Evolutionary conservation across 1,140 invertebrate species (phyloP), one percentile per base, ranked within the genome.

Genomic region (Diorhabda sublineata): DNA sequence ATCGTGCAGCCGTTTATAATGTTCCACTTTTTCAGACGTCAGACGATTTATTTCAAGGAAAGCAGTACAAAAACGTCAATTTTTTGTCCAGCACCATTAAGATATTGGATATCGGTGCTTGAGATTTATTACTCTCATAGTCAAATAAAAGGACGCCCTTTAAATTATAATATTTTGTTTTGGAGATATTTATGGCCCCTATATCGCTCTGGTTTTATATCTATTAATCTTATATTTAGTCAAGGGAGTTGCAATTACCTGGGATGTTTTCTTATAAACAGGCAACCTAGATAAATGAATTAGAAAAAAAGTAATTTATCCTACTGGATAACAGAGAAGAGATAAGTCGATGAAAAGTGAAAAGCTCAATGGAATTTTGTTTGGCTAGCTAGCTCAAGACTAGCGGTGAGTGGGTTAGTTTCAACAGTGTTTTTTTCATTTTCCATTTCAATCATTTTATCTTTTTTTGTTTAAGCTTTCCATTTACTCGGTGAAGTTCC

Each of bases 91-190:
- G n/a, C 47, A 8, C 47, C 47, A 52, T 52, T 52, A 52, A 52
- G 47, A 52, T 52, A 52, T 52, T 52, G 47, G 47, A 52, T 52
- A 52, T 52, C n/a, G 47, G 47, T n/a, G 6, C 4, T n/a, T 52
- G 6, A 52, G 47, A 52, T 52, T 52, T 52, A 52, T 52, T 52
- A n/a, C 47, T 52, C 47, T 52, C n/a, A 52, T 52, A 52, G 47
- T 52, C 47, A 52, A 52, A 52, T 52, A 52, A 4, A 52, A 52
- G 47, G n/a, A 52, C 47, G 47, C 47, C 47, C 47, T 6, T 52
- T 52, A 52, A 52, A 52, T 52, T 52, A 52, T 52, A 52, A 52
- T 52, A 52, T 52, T 52, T 52, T 52, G 47, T 52, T 52, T 52
- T 52, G 47, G 47, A n/a, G n/a, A n/a, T 8, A 52, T 52, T 52